Evolutionary conservation across 2,797 vertebrate species (phyloP).

Genomic region (Carapus acus): DNA sequence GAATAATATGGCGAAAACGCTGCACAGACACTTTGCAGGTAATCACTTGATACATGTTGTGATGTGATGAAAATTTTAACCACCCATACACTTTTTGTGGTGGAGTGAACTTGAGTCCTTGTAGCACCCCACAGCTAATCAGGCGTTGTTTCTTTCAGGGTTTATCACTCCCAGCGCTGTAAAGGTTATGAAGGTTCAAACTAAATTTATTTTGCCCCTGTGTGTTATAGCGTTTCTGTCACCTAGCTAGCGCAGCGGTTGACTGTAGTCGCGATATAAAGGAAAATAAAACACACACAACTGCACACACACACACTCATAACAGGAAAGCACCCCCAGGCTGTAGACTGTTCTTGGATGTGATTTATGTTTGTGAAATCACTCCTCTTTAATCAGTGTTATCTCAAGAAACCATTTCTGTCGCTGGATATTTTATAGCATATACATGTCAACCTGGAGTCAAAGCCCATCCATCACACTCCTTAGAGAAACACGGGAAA

Average conservation of each 20-base stretch:
- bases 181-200: constrained; percentile 10
- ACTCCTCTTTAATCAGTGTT: constrained; percentile 35
- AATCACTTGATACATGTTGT: no score
- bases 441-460: constrained; percentile 10
- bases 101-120: no score
- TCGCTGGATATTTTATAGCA: constrained; percentile 37
- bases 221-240: neutral
- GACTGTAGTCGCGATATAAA: neutral
- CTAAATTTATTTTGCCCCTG: neutral
- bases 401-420: constrained; percentile 22
- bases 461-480: constrained; percentile 33
- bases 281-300: neutral
- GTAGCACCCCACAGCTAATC: no score
- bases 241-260: neutral
- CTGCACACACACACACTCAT: neutral
- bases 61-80: no score
- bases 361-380: constrained; percentile 33
- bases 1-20: no score
- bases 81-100: no score
- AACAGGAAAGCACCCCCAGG: no score
- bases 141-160: no score
- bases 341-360: constrained; percentile 14
- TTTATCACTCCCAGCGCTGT: neutral
- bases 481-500: constrained; percentile 15
- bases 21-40: no score